These are phyloP conservation scores for Poecilus cupreus DNA, from an alignment of 2,888 invertebrate species.

Conservation along the genomic window DNA sequence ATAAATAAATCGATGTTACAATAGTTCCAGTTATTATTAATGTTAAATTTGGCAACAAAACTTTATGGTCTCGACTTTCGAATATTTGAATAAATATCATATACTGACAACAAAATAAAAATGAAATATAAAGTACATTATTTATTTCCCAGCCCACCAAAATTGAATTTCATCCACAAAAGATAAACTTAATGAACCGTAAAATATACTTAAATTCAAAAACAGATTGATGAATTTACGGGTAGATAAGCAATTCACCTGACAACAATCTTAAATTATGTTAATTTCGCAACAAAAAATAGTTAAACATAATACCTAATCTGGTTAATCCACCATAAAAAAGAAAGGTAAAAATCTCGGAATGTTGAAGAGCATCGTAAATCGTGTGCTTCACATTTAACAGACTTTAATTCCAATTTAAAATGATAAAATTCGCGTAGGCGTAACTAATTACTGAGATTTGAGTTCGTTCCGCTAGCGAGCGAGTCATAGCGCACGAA, in stretches of 20 bases:
- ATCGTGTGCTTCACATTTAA: constrained; percentile 2
- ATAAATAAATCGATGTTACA: too few relatives aligned
- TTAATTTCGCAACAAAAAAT: not conserved
- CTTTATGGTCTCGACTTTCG: too few relatives aligned
- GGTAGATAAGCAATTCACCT: not conserved
- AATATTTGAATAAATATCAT: not conserved
- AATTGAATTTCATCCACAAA: not conserved
- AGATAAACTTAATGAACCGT: not conserved
- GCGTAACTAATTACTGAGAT: constrained; percentile 28
- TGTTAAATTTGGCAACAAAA: too few relatives aligned
- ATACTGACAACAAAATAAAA: too few relatives aligned
- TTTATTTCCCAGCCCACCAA: not conserved
- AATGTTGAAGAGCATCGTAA: constrained; percentile 5
- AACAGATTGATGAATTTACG: not conserved
- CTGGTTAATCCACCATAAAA: not conserved
- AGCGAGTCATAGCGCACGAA: constrained; percentile 9
- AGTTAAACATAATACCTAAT: constrained; percentile 6
- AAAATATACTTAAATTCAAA: too few relatives aligned
- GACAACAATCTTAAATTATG: constrained; percentile 26
- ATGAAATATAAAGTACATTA: not conserved
- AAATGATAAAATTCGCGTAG: constrained; percentile 28
- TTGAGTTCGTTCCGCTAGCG: not conserved
- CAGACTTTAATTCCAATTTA: constrained; percentile 6
- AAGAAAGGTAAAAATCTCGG: not conserved
- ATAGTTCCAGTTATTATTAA: too few relatives aligned